Evolutionary conservation across 2,888 invertebrate species (phyloP), one percentile per base, ranked within the genome.

Genomic region (Luperina nickerlii): DNA sequence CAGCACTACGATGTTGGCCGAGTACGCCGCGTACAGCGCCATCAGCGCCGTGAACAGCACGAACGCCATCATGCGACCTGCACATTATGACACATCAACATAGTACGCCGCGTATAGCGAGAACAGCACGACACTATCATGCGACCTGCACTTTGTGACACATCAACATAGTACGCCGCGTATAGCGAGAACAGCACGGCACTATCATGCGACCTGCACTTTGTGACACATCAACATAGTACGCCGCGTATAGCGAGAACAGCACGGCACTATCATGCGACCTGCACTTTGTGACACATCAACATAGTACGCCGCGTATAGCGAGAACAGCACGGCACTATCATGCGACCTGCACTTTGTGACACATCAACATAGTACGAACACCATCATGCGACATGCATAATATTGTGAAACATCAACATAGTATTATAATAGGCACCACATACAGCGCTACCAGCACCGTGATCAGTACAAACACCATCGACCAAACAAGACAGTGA

Each of bases 1-100:
- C 9, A 98, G 93, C 8, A 97, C 98, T 3, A 98, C 98, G 69
- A 98, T 97, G 90, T 97, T 97, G 0, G 98, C 98, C 0, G 98
- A 97, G 90, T 98, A 98, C 0, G 98, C 97, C 0, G 97, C 97
- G 90, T 97, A 98, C 27, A 98, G 91, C 79, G 97, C 97, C n/a
- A n/a, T n/a, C n/a, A n/a, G n/a, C n/a, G n/a, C n/a, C n/a, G n/a
- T n/a, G 96, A 97, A 96, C 38, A 94, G 76, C 20, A 95, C 91
- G 82, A 92, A n/a, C 3, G 92, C 85, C 88, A 94, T 92, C 72
- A 95, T 93, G 15, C 96, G 94, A 79, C 96, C 11, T 96, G 88
- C 6, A 79, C 15, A 63, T 20, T 24, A 13, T 63, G 6, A 45
- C 51, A 71, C 2, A 45, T 60, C 1, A 20, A 20, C 15, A 45